Evolutionary conservation across 2,113 vertebrate genomes (phyloP), one percentile per base, ranked within the genome.

Genomic region (Poicephalus gulielmi): DNA sequence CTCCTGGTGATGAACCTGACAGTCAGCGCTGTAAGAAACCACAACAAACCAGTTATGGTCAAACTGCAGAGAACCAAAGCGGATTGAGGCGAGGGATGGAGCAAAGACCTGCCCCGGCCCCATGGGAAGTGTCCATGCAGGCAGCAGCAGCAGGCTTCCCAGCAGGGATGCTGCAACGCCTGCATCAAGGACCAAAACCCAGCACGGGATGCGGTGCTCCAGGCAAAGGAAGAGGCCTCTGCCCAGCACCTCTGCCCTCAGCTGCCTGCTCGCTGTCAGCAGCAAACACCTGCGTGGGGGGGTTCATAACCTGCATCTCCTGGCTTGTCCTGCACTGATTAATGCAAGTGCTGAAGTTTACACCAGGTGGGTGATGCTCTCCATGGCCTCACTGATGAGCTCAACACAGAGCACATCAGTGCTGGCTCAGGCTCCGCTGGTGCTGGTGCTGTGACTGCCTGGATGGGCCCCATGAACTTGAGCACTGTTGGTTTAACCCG

Each of bases 1-100:
- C 98, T 96, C 92, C 96, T 98, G 83, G 98, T 98, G 96, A 98
- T 98, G 96, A 98, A 98, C 60, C 98, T 95, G 2, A 98, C 98
- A 0, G 98, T 98, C 91, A 98, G 7, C 0, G 98, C 98, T 98
- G 96, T 14, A 76, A 86, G 37, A 46, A 12, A 28, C 0, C 47
- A 93, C 66, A 62, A 20, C 0, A 11, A 83, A 17, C 3, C 25
- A 7, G 75, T 74, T 39, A 74, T 0, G 1, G 14, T 6, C 17
- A 11, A 41, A 14, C 35, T 1, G 35, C 24, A 30, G 82, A n/a
- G 39, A 24, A 8, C 13, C 17, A 7, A 1, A 5, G 46, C 52
- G 8, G 47, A 1, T 1, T 2, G 64, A 24, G 53, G 33, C 14
- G 10, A 60, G 80, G 79, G 68, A 41, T 7, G 53, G 35, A 43